A percentile compares a stretch with the other conserved stretches of the same genome.
Evolutionary conservation across 2,113 vertebrate genomes (phyloP).

Genomic region (Centropus bengalensis): DNA sequence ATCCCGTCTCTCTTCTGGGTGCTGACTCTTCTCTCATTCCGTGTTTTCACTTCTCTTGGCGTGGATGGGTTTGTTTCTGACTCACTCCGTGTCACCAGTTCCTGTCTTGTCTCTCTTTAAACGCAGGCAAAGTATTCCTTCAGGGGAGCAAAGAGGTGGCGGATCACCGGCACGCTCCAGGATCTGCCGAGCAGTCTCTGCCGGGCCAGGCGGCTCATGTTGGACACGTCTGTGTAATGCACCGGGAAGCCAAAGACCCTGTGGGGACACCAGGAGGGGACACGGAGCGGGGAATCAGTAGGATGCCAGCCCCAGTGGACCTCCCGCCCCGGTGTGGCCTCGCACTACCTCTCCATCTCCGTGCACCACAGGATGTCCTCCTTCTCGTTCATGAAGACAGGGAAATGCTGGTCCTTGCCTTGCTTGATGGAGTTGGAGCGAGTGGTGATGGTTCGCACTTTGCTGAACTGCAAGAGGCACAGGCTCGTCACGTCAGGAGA

Average conservation of each 20-base stretch:
- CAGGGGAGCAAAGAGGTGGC: constrained; percentile 97
- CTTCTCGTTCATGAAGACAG: constrained; percentile 98
- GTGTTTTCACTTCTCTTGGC: constrained; percentile 74
- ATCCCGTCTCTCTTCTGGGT: constrained; percentile 76
- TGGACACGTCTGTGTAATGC: constrained; percentile 98
- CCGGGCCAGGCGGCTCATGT: constrained; percentile 98
- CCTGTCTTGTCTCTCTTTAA: constrained; percentile 76
- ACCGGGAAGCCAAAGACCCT: constrained; percentile 96
- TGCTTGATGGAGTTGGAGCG: constrained; percentile 99
- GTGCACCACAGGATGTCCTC: constrained; percentile 99
- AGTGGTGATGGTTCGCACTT: constrained; percentile 98
- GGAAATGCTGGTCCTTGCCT: constrained; percentile 99
- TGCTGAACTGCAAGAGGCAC: constrained; percentile 88
- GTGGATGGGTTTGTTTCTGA: constrained; percentile 78
- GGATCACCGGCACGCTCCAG: constrained; percentile 98
- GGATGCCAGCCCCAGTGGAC: too few species aligned
- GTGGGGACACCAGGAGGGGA: neutral
- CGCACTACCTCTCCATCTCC: constrained; percentile 93
- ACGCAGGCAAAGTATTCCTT: constrained; percentile 98
- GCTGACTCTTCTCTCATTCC: constrained; percentile 80
- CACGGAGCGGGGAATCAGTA: neutral
- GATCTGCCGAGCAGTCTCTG: constrained; percentile 97
- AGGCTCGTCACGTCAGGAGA: neutral
- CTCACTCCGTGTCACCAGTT: constrained; percentile 75
- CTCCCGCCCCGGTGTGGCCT: neutral